These are phyloP conservation scores for Calameuta idolon DNA, from an alignment of 2,888 invertebrate genomes.

Conservation along the genomic window DNA sequence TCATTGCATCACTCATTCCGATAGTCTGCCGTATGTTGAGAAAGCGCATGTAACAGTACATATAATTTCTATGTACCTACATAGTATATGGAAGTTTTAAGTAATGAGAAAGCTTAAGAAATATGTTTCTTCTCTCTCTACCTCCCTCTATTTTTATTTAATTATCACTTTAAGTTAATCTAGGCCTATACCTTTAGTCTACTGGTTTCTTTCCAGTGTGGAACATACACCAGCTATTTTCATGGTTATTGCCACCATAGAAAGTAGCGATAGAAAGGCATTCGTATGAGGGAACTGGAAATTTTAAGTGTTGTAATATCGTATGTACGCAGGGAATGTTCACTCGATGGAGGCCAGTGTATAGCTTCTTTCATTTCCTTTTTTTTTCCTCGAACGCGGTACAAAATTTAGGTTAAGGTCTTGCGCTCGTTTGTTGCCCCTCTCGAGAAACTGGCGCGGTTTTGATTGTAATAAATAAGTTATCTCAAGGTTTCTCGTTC, in stretches of 20 bases:
- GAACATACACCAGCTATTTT: background rate
- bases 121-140: background rate
- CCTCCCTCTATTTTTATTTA: background rate
- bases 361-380: background rate
- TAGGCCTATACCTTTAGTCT: background rate
- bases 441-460: background rate
- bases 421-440: constrained; percentile 15
- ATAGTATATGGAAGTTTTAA: background rate
- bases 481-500: background rate
- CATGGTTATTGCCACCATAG: background rate
- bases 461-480: constrained; percentile 15
- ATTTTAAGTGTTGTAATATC: background rate
- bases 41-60: background rate
- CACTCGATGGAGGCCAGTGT: background rate
- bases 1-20: constrained; percentile 10
- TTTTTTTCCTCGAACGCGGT: constrained; percentile 34
- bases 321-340: background rate
- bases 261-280: background rate
- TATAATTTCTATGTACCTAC: background rate
- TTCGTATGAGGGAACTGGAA: constrained; percentile 7
- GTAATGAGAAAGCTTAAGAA: background rate
- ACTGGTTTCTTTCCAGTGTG: background rate
- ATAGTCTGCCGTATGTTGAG: background rate
- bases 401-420: constrained; percentile 56
- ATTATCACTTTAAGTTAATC: background rate